Base-by-base conservation (phyloP, 2,113 vertebrate genomes). In the Hiodon alosoides region DNA sequence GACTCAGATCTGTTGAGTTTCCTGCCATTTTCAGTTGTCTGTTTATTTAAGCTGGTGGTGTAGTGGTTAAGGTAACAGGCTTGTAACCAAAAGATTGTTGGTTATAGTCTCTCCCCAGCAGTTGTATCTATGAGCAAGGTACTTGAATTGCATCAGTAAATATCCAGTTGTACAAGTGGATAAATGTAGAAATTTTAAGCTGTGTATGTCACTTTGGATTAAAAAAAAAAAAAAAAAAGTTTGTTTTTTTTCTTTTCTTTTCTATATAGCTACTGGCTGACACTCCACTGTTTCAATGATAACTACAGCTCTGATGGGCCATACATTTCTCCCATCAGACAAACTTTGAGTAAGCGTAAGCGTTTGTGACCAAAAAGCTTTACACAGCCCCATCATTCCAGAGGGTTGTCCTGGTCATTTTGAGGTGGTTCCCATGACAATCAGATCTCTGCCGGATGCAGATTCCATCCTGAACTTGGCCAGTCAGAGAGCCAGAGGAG, bases 371-470 rank as follows among this genome's bases (percentile, higher is more conserved):
- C 47, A 16, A n/a, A 73, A 46, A 52, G 51, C n/a, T 16, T 64
- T 60, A 53, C 0, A 50, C n/a, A 53, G 59, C 14, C 50, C 14
- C 60, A 52, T 17, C 72, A 5, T 53, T 65, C 17, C 17, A 54
- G 48, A 54, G 70, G 47, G 54, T 31, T 13, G 55, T 10, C 17
- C 54, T 17, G 59, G 58, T 46, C 9, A 62, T 10, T 52, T 46
- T 46, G n/a, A 64, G 75, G 61, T 71, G 66, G 47, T 64, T 73
- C 75, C 61, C 61, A 76, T 59, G 17, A 62, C 46, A 17, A 59
- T n/a, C 59, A 51, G 47, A 10, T n/a, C 58, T 51, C 60, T 48
- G 10, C 72, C 52, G 16, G 60, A 69, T 66, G 52, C 62, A 76
- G 50, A 76, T 6, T 46, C 59, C 14, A 14, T 65, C 11, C 53